Evolutionary conservation across 2,113 vertebrate genomes (phyloP).

Genomic region (Ammodytes dubius): DNA sequence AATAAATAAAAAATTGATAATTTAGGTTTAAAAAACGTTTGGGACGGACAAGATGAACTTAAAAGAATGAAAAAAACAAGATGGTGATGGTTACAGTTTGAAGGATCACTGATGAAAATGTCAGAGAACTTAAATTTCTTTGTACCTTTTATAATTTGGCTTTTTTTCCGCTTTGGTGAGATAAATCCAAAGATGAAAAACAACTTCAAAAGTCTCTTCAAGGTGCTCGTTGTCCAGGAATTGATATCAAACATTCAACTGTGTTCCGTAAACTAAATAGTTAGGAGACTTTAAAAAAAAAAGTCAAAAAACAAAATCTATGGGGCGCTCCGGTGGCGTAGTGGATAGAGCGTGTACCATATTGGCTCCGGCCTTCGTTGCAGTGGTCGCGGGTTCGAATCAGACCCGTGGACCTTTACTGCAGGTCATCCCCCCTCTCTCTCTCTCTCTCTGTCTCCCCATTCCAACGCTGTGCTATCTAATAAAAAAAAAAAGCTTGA

Average conservation of each 20-base stretch:
- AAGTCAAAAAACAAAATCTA: neutral
- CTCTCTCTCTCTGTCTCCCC: too few relatives aligned
- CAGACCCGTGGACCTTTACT: too few relatives aligned
- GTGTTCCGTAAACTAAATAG: neutral
- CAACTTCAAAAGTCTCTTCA: neutral
- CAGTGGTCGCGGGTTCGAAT: too few relatives aligned
- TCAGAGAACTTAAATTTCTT: neutral
- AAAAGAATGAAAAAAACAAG: neutral
- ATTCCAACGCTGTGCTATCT: too few relatives aligned
- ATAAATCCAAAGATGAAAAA: neutral
- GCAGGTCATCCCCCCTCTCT: too few relatives aligned
- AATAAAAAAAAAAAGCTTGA: too few relatives aligned
- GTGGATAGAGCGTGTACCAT: too few relatives aligned
- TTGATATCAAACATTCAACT: neutral
- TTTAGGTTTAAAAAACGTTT: neutral
- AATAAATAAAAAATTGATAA: neutral
- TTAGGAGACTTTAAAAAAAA: neutral
- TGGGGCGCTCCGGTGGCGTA: too few relatives aligned
- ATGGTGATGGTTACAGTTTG: neutral
- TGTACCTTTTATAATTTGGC: conserved; percentile 27
- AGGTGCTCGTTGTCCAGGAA: neutral
- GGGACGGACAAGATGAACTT: neutral
- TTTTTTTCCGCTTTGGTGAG: neutral
- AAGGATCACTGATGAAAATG: neutral
- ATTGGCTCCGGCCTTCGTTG: too few relatives aligned